phyloP scores from a whole-genome alignment of 2,113 vertebrate species.

The Sapajus apella region DNA sequence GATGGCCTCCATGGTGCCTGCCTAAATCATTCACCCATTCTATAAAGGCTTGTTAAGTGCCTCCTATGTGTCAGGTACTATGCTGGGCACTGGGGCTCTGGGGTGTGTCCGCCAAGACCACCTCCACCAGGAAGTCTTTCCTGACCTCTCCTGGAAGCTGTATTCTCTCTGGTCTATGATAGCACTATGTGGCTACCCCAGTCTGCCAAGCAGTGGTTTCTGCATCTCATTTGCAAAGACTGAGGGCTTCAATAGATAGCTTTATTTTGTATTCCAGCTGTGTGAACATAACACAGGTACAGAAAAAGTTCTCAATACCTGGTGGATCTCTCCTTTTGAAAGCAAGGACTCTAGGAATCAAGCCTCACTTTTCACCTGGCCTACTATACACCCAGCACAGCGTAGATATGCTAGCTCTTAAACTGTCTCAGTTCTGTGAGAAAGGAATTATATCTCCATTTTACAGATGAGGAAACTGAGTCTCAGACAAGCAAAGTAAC shows the following conservation, averaged over 20 bases:
- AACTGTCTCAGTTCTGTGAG: not conserved
- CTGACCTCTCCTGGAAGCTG: not conserved
- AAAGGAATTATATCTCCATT: not conserved
- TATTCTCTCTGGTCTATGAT: not conserved
- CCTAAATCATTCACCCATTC: not conserved
- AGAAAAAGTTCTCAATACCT: not conserved
- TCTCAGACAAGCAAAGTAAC: not conserved
- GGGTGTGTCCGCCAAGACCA: not conserved
- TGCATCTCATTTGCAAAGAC: not conserved
- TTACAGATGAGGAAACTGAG: not conserved
- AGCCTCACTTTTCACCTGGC: not conserved
- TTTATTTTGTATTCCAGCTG: not conserved
- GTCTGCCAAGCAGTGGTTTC: not conserved
- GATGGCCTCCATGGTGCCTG: not conserved
- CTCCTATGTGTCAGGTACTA: not conserved
- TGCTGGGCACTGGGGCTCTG: not conserved
- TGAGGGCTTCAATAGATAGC: not conserved
- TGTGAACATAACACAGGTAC: not conserved
- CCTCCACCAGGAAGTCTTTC: not conserved
- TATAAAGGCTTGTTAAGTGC: not conserved
- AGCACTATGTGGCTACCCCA: not conserved
- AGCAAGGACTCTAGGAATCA: not conserved
- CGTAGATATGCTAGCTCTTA: not conserved
- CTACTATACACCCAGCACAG: not conserved
- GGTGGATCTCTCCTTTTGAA: not conserved